Conservation (phyloP, 2,113 vertebrate genomes). For the Apus apus region DNA sequence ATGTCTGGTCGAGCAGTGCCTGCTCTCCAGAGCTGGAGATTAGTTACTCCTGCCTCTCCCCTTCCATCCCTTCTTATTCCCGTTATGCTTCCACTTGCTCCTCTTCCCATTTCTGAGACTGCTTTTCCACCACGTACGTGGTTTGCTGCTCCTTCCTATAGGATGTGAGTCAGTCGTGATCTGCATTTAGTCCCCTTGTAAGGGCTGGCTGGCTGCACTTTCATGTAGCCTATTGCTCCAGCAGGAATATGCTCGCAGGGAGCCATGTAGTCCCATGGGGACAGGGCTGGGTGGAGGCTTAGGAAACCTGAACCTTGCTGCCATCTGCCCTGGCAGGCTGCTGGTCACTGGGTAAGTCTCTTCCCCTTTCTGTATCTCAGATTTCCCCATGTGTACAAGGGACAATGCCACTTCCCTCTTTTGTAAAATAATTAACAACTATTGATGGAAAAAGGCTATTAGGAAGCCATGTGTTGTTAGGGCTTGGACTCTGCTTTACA, state of each 20-base stretch:
- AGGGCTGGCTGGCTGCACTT: conserved; percentile 14
- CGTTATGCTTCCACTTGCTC: background rate
- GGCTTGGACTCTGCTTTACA: background rate
- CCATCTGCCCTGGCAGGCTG: conserved; percentile 45
- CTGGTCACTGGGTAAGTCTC: conserved; percentile 41
- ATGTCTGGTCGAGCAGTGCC: background rate
- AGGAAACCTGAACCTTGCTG: conserved; percentile 47
- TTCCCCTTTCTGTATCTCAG: conserved; percentile 39
- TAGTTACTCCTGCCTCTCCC: background rate
- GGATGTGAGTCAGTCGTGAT: conserved; percentile 47
- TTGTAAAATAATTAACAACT: conserved; percentile 47
- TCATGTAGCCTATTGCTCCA: background rate
- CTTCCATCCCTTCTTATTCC: background rate
- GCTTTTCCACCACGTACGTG: background rate
- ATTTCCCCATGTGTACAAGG: conserved; percentile 22
- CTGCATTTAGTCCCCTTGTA: background rate
- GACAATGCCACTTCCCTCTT: conserved; percentile 61
- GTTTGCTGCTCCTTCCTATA: conserved; percentile 42
- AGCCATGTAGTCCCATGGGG: background rate
- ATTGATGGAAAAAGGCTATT: conserved; percentile 31
- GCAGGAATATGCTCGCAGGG: background rate
- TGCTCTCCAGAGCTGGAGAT: background rate
- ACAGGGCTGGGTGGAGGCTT: background rate
- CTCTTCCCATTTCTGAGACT: background rate
- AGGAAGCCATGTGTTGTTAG: conserved; percentile 6